These are phyloP conservation scores for Sardina pilchardus DNA, from an alignment of 2,113 vertebrate genomes.

Conservation along the genomic window DNA sequence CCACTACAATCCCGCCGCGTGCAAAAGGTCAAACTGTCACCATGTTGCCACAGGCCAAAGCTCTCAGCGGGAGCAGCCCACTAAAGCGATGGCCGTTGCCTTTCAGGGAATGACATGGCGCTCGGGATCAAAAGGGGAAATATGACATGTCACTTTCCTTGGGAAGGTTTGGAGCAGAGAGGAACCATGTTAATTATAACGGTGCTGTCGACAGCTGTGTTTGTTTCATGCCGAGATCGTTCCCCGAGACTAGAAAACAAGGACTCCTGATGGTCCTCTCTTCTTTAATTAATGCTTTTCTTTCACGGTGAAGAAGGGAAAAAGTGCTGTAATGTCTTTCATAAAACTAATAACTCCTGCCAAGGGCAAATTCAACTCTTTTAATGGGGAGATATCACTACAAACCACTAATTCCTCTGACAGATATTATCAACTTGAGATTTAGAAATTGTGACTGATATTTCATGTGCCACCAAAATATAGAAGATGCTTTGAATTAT, in stretches of 20 bases:
- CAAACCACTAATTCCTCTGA: constrained; percentile 60
- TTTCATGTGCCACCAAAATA: constrained; percentile 85
- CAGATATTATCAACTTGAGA: constrained; percentile 67
- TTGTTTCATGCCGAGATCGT: constrained; percentile 26
- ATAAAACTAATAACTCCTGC: constrained; percentile 45
- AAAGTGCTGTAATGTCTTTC: constrained; percentile 22
- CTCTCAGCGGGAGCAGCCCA: constrained; percentile 30
- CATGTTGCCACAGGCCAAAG: constrained; percentile 43
- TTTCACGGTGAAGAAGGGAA: constrained; percentile 31
- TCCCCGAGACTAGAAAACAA: constrained; percentile 2
- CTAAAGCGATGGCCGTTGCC: constrained; percentile 34
- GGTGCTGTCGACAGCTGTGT: constrained; percentile 21
- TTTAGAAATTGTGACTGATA: constrained; percentile 78
- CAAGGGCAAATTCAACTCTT: constrained; percentile 37
- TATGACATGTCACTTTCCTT: constrained; percentile 30
- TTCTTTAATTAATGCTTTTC: constrained; percentile 45
- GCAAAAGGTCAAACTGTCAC: constrained; percentile 47
- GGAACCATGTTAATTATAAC: constrained; percentile 31
- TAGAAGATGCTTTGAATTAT: constrained; percentile 93
- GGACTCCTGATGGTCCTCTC: constrained; percentile 19
- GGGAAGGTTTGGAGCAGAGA: constrained; percentile 19
- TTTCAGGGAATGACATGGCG: constrained; percentile 37
- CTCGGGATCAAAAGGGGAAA: constrained; percentile 29
- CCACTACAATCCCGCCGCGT: constrained; percentile 25
- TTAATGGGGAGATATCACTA: constrained; percentile 47